Base-by-base conservation (phyloP, 2,113 vertebrate species). In the Regulus satrapa region DNA sequence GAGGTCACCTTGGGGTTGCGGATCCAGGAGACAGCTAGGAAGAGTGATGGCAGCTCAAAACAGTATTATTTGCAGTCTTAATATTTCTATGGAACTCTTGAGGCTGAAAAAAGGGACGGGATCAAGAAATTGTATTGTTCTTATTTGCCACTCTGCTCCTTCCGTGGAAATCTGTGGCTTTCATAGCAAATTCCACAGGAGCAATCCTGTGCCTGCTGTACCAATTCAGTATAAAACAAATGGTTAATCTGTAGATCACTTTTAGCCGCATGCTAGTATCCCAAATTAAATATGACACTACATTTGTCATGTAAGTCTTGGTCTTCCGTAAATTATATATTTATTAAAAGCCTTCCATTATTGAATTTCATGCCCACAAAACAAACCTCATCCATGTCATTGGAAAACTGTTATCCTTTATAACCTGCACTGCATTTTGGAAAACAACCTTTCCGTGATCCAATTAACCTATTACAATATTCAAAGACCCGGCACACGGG, bases 381-480 rank as follows among this genome's bases (percentile, higher is more conserved):
- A 90, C 87, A 96, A 95, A 89, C 73, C 91, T 94, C 91, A 87
- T 84, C 78, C 67, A 77, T 97, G 95, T 92, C 81, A 95, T 93
- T 80, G 93, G 96, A 80, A 95, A 97, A 96, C 88, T 71, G 79
- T 95, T 97, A 85, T 94, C 85, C 95, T 92, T 93, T 95, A 94
- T 85, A 93, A 77, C 46, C 69, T 48, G 81, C 38, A 18, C 90
- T 79, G 64, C 49, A 25, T 92, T 97, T 97, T 18, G 19, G 74
- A 85, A 94, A 97, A 63, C 45, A 94, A 98, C 68, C 51, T 94
- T 82, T 91, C 56, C 55, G 5, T 95, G 95, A 97, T 96, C 96
- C 95, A 97, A 97, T 96, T 97, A 97, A 96, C 87, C 94, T 97
- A 96, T 97, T 97, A 95, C 56, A 96, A 77, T 93, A 96, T 96